Evolutionary conservation across 2,113 vertebrate genomes (phyloP), one percentile per base, ranked within the genome.

Genomic region (Muntiacus muntjak): DNA sequence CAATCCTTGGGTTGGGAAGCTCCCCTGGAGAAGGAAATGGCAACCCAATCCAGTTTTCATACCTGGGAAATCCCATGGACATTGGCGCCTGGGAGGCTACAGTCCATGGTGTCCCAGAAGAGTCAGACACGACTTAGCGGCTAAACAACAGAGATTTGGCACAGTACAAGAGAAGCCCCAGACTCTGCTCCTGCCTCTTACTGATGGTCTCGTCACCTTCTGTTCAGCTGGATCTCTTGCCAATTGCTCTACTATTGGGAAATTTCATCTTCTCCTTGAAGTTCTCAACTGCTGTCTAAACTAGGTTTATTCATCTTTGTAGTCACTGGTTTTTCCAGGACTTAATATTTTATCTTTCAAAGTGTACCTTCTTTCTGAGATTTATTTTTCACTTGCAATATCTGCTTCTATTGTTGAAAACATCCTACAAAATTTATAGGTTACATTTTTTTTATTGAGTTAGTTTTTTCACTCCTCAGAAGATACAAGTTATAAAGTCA

Each of bases 381-480:
- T 86, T 87, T 67, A 89, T 90, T 97, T 97, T 96, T 55, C 16
- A 64, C 30, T 50, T 96, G 4, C 15, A 84, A 78, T 94, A 78
- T 15, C 71, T 91, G 47, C 16, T 28, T 84, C 95, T 90, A 85
- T 85, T 62, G 58, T 85, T 81, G 36, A 92, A 94, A 76, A 19
- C 30, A 62, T 45, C 43, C 26, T 91, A 64, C 26, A 88, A 94
- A 81, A 87, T 94, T 57, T 96, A 96, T 52, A 94, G 71, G 13
- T 84, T 84, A 71, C 7, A 25, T 74, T 55, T 64, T 89, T 78
- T 43, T 67, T 8, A 40, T n/a, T 2, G 43, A 52, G 33, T 87
- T 23, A 50, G 23, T 81, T 95, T 58, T 94, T 86, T 71, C 19
- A 0, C 40, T 45, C 11, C 23, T 45, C 33, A 67, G n/a, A 87